Percentiles rank a stretch among this genome's conserved stretches.
These are phyloP conservation scores for Lepus americanus DNA, from an alignment of 2,113 vertebrate species.

Conservation along the genomic window DNA sequence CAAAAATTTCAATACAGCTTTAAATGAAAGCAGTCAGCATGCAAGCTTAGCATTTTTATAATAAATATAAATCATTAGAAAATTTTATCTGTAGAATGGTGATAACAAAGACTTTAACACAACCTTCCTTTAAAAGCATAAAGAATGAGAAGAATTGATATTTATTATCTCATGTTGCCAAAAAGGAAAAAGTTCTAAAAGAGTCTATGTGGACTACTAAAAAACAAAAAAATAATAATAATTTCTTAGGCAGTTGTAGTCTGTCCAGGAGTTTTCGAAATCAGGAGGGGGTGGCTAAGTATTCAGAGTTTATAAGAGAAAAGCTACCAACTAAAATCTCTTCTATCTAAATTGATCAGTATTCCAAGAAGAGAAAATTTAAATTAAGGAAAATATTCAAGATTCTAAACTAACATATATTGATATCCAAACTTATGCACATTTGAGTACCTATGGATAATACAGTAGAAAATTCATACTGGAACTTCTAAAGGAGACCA, in stretches of 20 bases:
- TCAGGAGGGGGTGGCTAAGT: slow-evolving; percentile 1
- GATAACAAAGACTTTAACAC: slow-evolving; percentile 18
- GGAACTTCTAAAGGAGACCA: not conserved
- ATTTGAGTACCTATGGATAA: not conserved
- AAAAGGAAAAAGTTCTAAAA: slow-evolving; percentile 2
- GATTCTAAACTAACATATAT: not conserved
- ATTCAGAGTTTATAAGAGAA: not conserved
- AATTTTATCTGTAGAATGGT: not conserved
- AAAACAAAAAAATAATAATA: not conserved
- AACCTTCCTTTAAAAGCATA: slow-evolving; percentile 66
- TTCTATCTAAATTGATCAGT: not conserved
- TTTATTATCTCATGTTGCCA: slow-evolving; percentile 53
- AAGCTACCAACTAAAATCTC: slow-evolving; percentile 4
- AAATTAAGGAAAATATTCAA: slow-evolving; percentile 36
- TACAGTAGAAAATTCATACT: not conserved
- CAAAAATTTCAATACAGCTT: not conserved
- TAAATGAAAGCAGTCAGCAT: not conserved
- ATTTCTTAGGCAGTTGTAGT: not conserved
- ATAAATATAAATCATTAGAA: slow-evolving; percentile 32
- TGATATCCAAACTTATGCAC: slow-evolving; percentile 30
- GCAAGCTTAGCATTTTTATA: slow-evolving; percentile 33
- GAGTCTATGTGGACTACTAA: slow-evolving; percentile 13
- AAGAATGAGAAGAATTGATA: not conserved
- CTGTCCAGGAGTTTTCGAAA: not conserved
- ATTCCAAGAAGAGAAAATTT: slow-evolving; percentile 14